Evolutionary conservation across 2,797 vertebrate species (phyloP), one percentile per base, ranked within the genome.

Genomic region (Tolypeutes matacus): DNA sequence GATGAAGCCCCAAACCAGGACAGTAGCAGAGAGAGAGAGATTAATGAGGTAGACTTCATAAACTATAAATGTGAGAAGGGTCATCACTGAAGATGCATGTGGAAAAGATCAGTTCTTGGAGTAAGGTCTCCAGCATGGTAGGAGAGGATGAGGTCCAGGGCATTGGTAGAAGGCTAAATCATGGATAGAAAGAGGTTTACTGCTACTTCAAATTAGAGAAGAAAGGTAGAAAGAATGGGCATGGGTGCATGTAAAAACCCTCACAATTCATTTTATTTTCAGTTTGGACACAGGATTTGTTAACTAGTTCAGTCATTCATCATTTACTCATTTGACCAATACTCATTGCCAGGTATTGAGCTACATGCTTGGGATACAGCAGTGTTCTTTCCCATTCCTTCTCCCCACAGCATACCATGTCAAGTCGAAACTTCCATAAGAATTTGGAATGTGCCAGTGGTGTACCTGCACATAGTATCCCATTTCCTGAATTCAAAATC

Each of bases 401-500:
- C 69, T 67, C 75, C 31, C 27, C 25, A 64, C 13, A 53, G 62
- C 76, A 21, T 85, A 20, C 53, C 42, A 34, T 42, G 64, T 67
- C 46, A 89, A 34, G 51, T 23, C 94, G 77, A 83, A 82, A 83
- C 86, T 86, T 72, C 77, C 46, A 29, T 15, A 60, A 77, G 67
- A 89, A 80, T 75, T n/a, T 46, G 15, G 77, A 88, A 94, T 12
- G 34, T 88, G 29, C 42, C 60, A 69, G 80, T 83, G 65, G 17
- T 93, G 5, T 81, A 27, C 58, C 60, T 78, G 34, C 8, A 92
- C 39, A 56, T 51, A 62, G 5, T 86, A 76, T 73, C 34, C 80
- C 31, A 56, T 91, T 96, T 89, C 39, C 58, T 53, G 51, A 87
- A 86, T 89, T 92, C 51, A 36, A 86, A 86, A 87, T 94, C 58